Evolutionary conservation across 1,140 invertebrate species (phyloP).

Genomic region (Melipona quadrifasciata): DNA sequence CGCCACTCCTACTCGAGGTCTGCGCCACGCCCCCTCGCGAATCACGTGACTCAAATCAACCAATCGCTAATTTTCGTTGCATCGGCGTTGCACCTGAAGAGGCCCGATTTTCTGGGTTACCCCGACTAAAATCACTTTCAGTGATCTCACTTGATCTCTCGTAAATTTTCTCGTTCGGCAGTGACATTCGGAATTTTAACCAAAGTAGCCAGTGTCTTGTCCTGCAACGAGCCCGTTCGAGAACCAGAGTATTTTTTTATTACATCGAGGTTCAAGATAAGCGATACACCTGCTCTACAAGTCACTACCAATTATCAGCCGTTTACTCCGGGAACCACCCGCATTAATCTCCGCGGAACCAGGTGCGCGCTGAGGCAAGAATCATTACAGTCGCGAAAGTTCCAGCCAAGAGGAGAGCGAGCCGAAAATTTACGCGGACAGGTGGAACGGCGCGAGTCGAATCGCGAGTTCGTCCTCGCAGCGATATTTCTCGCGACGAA

Average conservation of each 20-base stretch:
- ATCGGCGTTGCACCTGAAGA: no score
- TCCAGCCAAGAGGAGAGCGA: background rate
- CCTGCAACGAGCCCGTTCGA: background rate
- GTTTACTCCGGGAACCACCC: background rate
- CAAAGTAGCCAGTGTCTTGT: background rate
- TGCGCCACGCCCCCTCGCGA: no score
- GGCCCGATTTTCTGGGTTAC: no score
- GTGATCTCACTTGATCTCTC: background rate
- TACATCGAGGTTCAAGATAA: background rate
- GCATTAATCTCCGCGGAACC: background rate
- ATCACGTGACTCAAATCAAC: no score
- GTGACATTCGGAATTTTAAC: background rate
- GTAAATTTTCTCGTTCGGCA: background rate
- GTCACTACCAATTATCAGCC: background rate
- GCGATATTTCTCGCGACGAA: conserved; percentile 48
- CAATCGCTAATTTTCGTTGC: no score
- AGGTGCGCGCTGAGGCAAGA: background rate
- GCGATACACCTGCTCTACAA: background rate
- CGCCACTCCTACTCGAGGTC: no score
- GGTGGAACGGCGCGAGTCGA: background rate
- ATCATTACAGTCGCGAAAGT: background rate
- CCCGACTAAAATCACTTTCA: no score
- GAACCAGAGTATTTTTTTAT: background rate
- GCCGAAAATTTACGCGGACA: conserved; percentile 33
- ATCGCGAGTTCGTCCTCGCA: conserved; percentile 9